Base-by-base conservation (phyloP, 2,888 invertebrate genomes). In the Macropis europaea region DNA sequence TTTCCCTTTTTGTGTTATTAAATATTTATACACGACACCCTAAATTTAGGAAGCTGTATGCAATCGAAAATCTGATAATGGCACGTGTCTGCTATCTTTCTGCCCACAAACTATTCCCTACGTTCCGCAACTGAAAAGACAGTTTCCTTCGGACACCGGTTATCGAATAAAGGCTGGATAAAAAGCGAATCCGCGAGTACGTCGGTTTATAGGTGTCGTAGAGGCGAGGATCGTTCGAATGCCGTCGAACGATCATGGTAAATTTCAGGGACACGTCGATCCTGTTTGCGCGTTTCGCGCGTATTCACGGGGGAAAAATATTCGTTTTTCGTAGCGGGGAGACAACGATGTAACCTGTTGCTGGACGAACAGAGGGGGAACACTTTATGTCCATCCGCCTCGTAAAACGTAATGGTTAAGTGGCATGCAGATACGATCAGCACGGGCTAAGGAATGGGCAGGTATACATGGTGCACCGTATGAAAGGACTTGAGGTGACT, bases 381-480 rank as follows among this genome's bases (percentile, higher is more conserved):
- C 42, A 64, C 38, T 78, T 79, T 73, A 79, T 54, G 67, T 76
- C 57, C 69, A 76, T 72, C 73, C 60, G 66, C 53, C 76, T 78
- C 79, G 59, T 79, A 78, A 78, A 78, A 68, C 71, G 71, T 64
- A 78, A 79, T 75, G 72, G 68, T 75, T 71, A 71, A 78, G 57
- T 60, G 79, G 53, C 52, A 60, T 66, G 64, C 52, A 72, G 68
- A 78, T 77, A 64, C 59, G 59, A 75, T 77, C 79, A 32, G 36
- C 62, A 24, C 26, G 57, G 36, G 22, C n/a, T 45, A 45, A 17
- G 61, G 42, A 67, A 70, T 36, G 52, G 34, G 30, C 56, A 26
- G 56, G 24, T 17, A 57, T n/a, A n/a, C 22, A 48, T 36, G 43
- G 19, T 47, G 28, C 59, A 19, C 26, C 73, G 34, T 57, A 56